These are phyloP conservation scores for Chloropsis hardwickii DNA, from an alignment of 2,113 vertebrate species.

Conservation along the genomic window DNA sequence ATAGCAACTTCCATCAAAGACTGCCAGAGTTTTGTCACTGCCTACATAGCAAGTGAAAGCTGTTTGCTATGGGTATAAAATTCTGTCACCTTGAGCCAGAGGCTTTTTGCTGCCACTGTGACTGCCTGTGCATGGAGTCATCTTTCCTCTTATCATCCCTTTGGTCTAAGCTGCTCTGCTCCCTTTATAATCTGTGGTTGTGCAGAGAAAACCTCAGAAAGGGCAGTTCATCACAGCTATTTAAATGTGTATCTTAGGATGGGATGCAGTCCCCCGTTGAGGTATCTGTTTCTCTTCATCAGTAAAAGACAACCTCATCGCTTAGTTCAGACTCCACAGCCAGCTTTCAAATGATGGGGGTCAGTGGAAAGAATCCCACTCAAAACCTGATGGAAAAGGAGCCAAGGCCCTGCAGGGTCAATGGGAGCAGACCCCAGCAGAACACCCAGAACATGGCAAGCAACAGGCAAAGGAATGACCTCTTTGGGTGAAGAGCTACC, in stretches of 20 bases:
- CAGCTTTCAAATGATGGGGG: neutral
- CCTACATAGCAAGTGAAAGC: neutral
- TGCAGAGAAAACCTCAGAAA: constrained; percentile 24
- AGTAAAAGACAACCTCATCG: neutral
- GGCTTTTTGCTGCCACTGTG: neutral
- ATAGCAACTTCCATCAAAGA: neutral
- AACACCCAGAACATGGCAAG: neutral
- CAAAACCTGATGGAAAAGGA: neutral
- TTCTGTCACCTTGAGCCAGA: neutral
- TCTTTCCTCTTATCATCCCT: neutral
- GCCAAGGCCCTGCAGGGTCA: neutral
- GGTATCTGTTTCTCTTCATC: neutral
- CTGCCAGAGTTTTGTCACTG: neutral
- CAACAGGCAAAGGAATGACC: neutral
- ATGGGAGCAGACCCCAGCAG: neutral
- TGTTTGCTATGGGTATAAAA: neutral
- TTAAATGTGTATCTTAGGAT: neutral
- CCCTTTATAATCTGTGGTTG: neutral
- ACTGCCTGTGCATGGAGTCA: neutral
- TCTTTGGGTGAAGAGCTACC: rapidly evolving
- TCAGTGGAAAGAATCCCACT: neutral
- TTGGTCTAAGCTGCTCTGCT: neutral
- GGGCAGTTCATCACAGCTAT: neutral
- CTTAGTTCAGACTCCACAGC: neutral
- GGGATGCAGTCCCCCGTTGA: neutral